These are phyloP conservation scores for Poecilobothrus nobilitatus DNA, from an alignment of 2,888 invertebrate species.

Conservation along the genomic window DNA sequence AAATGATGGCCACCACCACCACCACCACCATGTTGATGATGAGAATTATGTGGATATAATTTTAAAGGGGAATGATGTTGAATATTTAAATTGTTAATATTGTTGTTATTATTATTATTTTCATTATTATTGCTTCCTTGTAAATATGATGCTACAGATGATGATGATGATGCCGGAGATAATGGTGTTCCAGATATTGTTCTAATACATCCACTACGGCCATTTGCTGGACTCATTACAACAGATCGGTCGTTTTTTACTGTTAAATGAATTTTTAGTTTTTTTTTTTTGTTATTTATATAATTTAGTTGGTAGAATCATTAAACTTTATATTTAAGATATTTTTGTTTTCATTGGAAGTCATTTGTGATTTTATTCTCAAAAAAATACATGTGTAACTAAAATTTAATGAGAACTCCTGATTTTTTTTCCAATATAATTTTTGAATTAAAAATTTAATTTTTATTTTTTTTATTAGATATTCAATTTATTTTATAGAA, in stretches of 20 bases:
- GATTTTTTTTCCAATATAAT: neutral
- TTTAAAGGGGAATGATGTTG: slow-evolving; percentile 8
- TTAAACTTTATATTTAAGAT: too few relatives aligned
- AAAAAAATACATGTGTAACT: too few relatives aligned
- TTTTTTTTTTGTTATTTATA: neutral
- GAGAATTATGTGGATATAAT: slow-evolving; percentile 23
- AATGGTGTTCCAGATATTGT: slow-evolving; percentile 22
- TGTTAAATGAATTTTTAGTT: slow-evolving; percentile 1
- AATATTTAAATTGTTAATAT: neutral
- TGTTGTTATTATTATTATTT: slow-evolving; percentile 9
- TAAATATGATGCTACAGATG: slow-evolving; percentile 26
- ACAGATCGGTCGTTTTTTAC: neutral
- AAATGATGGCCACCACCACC: slow-evolving; percentile 21
- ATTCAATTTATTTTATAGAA: too few relatives aligned
- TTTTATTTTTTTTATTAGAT: too few relatives aligned
- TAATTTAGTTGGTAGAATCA: too few relatives aligned
- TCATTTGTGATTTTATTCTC: neutral
- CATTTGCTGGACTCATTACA: slow-evolving; percentile 9
- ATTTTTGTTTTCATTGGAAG: neutral
- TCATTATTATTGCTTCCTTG: slow-evolving; percentile 23
- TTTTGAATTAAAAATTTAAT: too few relatives aligned
- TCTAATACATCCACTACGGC: slow-evolving; percentile 14
- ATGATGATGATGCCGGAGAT: slow-evolving; percentile 33
- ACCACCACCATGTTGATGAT: slow-evolving; percentile 23
- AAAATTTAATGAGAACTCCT: neutral